Percentiles rank a stretch among this genome's conserved stretches.
Conservation (phyloP, 37 sponge, comb jelly and placozoan species). For the Crambe crambe region DNA sequence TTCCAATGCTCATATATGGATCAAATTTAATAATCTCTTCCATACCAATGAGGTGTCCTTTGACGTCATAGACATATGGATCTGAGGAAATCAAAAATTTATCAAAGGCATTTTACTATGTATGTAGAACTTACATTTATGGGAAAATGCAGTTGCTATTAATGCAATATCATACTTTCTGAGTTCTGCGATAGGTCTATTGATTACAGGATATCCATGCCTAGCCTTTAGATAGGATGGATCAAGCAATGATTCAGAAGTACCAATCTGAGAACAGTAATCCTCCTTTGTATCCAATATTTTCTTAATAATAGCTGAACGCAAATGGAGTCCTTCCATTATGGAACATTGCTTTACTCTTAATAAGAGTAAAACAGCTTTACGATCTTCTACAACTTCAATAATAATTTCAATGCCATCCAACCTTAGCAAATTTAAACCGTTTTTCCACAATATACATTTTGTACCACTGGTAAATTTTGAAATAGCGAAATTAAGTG, state of each 20-base stretch:
- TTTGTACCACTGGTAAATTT: not conserved
- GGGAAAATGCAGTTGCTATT: slow-evolving; percentile 3
- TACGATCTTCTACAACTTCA: slow-evolving; percentile 44
- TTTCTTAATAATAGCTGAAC: slow-evolving; percentile 33
- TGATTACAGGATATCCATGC: slow-evolving; percentile 30
- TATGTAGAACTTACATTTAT: not conserved
- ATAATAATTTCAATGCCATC: slow-evolving; percentile 49
- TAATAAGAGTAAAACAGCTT: slow-evolving; percentile 30
- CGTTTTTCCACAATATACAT: slow-evolving; percentile 57
- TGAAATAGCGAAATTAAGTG: slow-evolving; percentile 36
- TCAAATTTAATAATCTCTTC: slow-evolving; percentile 25
- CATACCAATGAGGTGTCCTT: not conserved
- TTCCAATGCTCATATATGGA: slow-evolving; percentile 36
- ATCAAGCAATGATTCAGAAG: slow-evolving; percentile 18
- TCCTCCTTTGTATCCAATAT: slow-evolving; percentile 29
- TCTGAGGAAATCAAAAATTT: not conserved
- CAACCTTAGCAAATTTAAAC: slow-evolving; percentile 37
- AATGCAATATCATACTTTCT: slow-evolving; percentile 13
- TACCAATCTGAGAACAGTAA: not conserved
- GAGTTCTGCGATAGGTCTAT: not conserved
- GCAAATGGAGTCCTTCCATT: slow-evolving; percentile 28
- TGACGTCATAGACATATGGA: slow-evolving; percentile 1
- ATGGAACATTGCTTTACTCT: slow-evolving; percentile 19
- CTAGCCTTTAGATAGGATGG: slow-evolving; percentile 9
- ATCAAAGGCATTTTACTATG: not conserved